These are phyloP conservation scores for Anarrhichthys ocellatus DNA, from an alignment of 2,113 vertebrate species.

Conservation along the genomic window DNA sequence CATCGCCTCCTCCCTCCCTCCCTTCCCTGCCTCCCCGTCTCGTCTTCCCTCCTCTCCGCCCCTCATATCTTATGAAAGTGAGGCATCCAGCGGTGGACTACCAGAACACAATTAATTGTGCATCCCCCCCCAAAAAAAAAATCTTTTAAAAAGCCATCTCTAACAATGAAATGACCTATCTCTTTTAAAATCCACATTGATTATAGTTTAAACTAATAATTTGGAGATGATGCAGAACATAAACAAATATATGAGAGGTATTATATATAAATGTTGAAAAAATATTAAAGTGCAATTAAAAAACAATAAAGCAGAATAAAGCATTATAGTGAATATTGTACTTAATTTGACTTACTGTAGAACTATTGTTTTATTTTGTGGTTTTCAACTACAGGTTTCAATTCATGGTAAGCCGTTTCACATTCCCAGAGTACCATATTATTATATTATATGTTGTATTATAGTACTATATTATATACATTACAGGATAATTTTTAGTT, in stretches of 20 bases:
- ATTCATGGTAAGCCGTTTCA: background rate
- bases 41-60: background rate
- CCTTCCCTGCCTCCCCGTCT: background rate
- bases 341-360: no score
- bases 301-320: no score
- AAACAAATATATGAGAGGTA: no score
- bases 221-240: background rate
- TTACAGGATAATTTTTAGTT: background rate
- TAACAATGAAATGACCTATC: no score
- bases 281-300: no score
- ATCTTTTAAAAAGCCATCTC: background rate
- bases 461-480: background rate
- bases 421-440: background rate
- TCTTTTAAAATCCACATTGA: no score
- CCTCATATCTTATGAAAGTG: slow-evolving; percentile 28
- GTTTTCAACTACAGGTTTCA: background rate
- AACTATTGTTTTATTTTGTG: background rate
- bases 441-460: background rate
- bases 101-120: background rate
- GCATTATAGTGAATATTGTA: no score
- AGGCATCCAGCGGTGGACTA: slow-evolving; percentile 66
- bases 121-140: no score
- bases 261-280: no score
- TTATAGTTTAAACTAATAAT: background rate
- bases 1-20: slow-evolving; percentile 21